Conservation (phyloP, 2,797 vertebrate species). For the Antrozous pallidus region DNA sequence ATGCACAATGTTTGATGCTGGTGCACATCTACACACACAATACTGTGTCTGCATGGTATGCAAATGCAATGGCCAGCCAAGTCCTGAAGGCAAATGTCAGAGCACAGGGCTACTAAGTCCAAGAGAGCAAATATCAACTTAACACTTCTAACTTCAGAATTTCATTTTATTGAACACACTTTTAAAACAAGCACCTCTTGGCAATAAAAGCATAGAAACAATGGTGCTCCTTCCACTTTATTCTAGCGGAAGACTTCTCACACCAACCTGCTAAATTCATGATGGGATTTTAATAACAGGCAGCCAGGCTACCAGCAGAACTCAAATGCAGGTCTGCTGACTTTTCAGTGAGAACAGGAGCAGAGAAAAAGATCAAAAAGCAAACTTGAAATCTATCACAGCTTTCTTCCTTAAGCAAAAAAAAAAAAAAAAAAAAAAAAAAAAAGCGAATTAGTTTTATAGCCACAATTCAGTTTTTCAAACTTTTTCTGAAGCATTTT, state of each 20-base stretch:
- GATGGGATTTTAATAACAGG: constrained; percentile 73
- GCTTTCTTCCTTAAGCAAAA: constrained; percentile 78
- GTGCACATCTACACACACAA: constrained; percentile 78
- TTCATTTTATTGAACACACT: constrained; percentile 82
- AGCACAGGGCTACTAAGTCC: constrained; percentile 79
- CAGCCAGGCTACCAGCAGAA: constrained; percentile 79
- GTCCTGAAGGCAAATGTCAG: constrained; percentile 81
- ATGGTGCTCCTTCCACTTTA: constrained; percentile 69
- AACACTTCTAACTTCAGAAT: constrained; percentile 80
- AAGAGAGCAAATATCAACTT: constrained; percentile 78
- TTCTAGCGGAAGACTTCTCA: constrained; percentile 75
- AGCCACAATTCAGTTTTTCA: constrained; percentile 83
- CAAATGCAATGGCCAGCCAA: constrained; percentile 77
- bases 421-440: constrained; percentile 76
- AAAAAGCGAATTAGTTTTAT: constrained; percentile 78
- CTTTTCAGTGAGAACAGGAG: constrained; percentile 77
- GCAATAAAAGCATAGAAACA: constrained; percentile 77
- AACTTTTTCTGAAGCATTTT: constrained; percentile 81
- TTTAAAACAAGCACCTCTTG: constrained; percentile 80
- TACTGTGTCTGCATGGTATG: constrained; percentile 78
- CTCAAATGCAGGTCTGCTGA: constrained; percentile 78
- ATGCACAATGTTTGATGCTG: constrained; percentile 79
- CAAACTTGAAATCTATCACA: constrained; percentile 82
- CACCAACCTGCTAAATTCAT: constrained; percentile 49
- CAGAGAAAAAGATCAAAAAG: constrained; percentile 71